Percentiles rank a stretch among this genome's conserved stretches.
These are phyloP conservation scores for Haliclona indistincta DNA, from an alignment of 37 sponge, comb jelly and placozoan genomes.

Conservation along the genomic window DNA sequence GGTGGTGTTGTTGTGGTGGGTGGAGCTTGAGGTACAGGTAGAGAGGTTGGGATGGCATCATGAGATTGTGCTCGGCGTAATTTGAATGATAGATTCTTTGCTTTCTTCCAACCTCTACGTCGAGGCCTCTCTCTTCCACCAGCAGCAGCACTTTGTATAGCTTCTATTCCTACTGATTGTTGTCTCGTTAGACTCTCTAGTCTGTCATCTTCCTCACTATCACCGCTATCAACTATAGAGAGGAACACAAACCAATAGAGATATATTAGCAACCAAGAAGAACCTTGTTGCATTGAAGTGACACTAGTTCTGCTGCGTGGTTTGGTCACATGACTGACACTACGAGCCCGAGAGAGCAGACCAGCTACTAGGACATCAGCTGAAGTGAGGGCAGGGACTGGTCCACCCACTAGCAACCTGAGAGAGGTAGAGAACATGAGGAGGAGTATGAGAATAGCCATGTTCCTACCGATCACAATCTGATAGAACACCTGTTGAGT, in stretches of 20 bases:
- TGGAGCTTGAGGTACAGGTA: neutral
- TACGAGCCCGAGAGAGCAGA: neutral
- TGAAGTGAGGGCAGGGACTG: slow-evolving; percentile 25
- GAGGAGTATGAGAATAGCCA: neutral
- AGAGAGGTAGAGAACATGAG: neutral
- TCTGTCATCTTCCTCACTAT: too few relatives aligned
- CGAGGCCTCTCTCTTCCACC: too few relatives aligned
- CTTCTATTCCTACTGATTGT: too few relatives aligned
- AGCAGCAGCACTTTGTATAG: too few relatives aligned
- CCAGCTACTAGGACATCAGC: slow-evolving; percentile 42
- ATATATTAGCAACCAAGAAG: too few relatives aligned
- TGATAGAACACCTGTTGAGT: slow-evolving; percentile 29
- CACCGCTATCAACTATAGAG: too few relatives aligned
- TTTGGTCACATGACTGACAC: neutral
- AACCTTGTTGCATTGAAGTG: too few relatives aligned
- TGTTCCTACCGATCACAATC: slow-evolving; percentile 31
- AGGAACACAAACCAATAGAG: too few relatives aligned
- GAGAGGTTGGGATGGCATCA: neutral
- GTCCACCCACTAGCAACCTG: neutral
- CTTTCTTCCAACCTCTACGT: too few relatives aligned
- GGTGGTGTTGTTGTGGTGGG: neutral
- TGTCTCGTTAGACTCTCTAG: too few relatives aligned
- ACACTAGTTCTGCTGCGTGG: neutral
- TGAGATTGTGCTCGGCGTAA: neutral
- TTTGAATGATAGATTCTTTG: neutral